phyloP scores from a whole-genome alignment of 2,797 vertebrate species.

The Phyllotis vaccarum region DNA sequence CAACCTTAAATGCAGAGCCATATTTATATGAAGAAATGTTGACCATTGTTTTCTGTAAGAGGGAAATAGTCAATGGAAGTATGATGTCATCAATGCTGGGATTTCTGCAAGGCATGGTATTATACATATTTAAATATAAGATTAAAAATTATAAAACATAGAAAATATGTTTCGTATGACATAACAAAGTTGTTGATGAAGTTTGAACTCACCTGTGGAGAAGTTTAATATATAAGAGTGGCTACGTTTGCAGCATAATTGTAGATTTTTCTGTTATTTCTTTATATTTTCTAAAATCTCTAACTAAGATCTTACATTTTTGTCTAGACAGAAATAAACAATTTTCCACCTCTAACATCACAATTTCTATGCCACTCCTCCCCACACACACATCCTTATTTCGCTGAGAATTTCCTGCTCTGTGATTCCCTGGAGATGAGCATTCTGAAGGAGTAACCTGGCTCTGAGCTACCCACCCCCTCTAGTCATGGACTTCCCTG shows the following conservation, averaged over 20 bases:
- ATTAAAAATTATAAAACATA: not conserved
- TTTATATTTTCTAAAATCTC: conserved; percentile 19
- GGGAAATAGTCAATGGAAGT: not conserved
- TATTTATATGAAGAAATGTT: conserved; percentile 10
- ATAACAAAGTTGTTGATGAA: conserved; percentile 15
- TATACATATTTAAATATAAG: not conserved
- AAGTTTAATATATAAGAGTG: not conserved
- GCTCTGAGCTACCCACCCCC: not conserved
- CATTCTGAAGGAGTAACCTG: not conserved
- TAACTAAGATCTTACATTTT: not conserved
- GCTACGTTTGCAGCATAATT: not conserved
- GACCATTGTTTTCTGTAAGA: not conserved
- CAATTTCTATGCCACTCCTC: not conserved
- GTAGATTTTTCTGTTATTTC: conserved; percentile 23
- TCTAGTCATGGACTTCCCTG: not conserved
- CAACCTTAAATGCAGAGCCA: not conserved
- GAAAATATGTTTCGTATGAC: not conserved
- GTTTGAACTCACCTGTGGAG: not conserved
- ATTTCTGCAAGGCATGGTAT: not conserved
- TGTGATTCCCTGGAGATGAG: not conserved
- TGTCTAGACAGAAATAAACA: conserved; percentile 22
- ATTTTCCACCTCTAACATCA: not conserved
- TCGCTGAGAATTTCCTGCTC: not conserved
- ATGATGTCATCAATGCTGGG: not conserved
- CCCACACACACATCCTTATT: not conserved